Conservation (phyloP, 2,113 vertebrate genomes). For the Tragelaphus buxtoni region DNA sequence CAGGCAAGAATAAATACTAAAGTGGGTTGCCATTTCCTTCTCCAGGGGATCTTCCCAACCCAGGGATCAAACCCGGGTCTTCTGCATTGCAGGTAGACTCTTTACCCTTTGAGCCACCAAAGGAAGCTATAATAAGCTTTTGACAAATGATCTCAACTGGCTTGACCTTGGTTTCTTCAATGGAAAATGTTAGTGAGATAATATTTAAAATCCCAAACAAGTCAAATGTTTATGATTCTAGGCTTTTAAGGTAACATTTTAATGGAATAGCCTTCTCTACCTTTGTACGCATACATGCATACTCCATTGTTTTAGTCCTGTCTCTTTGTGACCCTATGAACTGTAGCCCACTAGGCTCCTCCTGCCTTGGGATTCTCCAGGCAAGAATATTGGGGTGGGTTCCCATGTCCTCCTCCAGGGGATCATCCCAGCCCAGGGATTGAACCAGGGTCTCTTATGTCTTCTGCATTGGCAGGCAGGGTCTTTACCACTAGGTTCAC, state of each 20-base stretch:
- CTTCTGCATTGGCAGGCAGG: not conserved
- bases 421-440: not conserved
- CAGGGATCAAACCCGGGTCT: not conserved
- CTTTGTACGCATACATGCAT: not conserved
- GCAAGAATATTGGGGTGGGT: not conserved
- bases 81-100: not conserved
- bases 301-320: not conserved
- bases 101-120: not conserved
- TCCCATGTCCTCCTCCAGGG: not conserved
- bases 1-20: not conserved
- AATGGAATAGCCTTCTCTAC: not conserved
- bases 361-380: not conserved
- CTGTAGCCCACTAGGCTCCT: not conserved
- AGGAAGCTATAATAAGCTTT: not conserved
- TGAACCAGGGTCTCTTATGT: not conserved
- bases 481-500: not conserved
- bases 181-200: constrained; percentile 38
- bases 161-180: not conserved
- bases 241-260: not conserved
- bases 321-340: not conserved
- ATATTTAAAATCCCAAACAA: constrained; percentile 6
- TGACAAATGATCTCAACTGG: not conserved
- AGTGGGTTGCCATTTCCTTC: not conserved
- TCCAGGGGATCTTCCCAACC: not conserved
- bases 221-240: not conserved